Conservation (phyloP, 1,140 invertebrate genomes). For the Nixonia krombeini region DNA sequence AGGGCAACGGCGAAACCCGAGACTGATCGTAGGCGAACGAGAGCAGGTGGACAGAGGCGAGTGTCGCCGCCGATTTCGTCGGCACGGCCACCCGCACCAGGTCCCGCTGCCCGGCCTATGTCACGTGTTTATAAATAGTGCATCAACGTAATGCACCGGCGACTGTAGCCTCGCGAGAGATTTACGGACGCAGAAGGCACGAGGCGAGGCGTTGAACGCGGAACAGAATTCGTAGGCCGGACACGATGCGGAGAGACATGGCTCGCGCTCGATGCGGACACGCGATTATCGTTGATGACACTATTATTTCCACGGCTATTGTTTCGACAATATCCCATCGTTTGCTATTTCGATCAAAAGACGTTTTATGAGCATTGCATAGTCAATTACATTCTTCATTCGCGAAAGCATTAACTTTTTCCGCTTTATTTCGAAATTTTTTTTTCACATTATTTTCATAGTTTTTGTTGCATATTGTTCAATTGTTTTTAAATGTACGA, state of each 20-base stretch:
- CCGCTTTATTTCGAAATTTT: too few relatives aligned
- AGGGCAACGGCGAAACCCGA: slow-evolving; percentile 36
- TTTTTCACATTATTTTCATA: too few relatives aligned
- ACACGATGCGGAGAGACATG: slow-evolving; percentile 21
- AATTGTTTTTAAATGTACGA: too few relatives aligned
- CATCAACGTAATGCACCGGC: slow-evolving; percentile 64
- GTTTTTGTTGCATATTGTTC: too few relatives aligned
- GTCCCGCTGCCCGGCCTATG: slow-evolving; percentile 59
- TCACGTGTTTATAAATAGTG: slow-evolving; percentile 70
- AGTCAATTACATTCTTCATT: too few relatives aligned
- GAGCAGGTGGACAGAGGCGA: slow-evolving; percentile 43
- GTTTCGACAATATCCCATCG: too few relatives aligned
- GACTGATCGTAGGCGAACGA: slow-evolving; percentile 41
- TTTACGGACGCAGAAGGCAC: slow-evolving; percentile 58
- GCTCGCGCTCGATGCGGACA: too few relatives aligned
- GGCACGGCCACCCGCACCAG: slow-evolving; percentile 63
- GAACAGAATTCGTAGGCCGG: slow-evolving; percentile 59
- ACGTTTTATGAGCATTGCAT: too few relatives aligned
- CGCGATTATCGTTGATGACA: too few relatives aligned
- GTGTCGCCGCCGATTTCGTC: slow-evolving; percentile 50
- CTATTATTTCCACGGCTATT: too few relatives aligned
- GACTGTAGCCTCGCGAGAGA: slow-evolving; percentile 61
- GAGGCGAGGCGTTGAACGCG: slow-evolving; percentile 55
- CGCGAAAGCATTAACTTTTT: too few relatives aligned
- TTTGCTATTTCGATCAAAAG: too few relatives aligned